Base-by-base conservation (phyloP, 1,140 invertebrate species). In the Cephus cinctus region DNA sequence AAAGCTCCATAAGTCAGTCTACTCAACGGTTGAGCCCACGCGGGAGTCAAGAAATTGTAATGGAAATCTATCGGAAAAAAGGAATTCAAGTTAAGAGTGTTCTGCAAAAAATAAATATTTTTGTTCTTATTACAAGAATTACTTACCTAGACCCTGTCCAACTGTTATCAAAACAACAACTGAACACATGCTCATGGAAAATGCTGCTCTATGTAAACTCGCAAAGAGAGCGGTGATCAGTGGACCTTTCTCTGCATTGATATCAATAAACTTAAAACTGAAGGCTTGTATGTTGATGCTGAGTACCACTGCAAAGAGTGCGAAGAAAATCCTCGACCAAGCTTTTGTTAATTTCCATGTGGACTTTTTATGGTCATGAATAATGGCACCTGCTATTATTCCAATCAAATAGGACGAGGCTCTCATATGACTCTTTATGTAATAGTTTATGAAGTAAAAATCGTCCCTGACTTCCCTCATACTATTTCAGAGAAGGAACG, bases 1-100 rank as follows among this genome's bases (percentile, higher is more conserved):
- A 84, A 87, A 47, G 83, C 84, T 50, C 84, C 83, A 61, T 83
- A 87, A 5, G 83, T 83, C 34, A 88, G 67, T 56, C 83, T 78
- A 22, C 81, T 80, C 23, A 87, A 69, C 12, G 84, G 83, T 52
- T 68, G 67, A 20, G 58, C 52, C 69, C 63, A 69, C 21, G 50
- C 18, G 22, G 53, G 49, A 31, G 59, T 65, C 5, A 65, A 56
- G 38, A 69, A 58, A 22, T 63, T 64, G 23, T 63, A 59, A 55
- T 63, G 45, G 18, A 56, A 52, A 45, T 63, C 69, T 69, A 47
- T 23, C 40, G 22, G 48, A 50, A 45, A 32, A 38, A 48, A 47
- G 36, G 34, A n/a, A 50, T 18, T n/a, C 2, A 16, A 25, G 6
- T 23, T 34, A 32, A n/a, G n/a, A 11, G 12, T 41, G 11, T 23